phyloP scores from a whole-genome alignment of 2,888 invertebrate genomes.

The Temnothorax rugatulus region DNA sequence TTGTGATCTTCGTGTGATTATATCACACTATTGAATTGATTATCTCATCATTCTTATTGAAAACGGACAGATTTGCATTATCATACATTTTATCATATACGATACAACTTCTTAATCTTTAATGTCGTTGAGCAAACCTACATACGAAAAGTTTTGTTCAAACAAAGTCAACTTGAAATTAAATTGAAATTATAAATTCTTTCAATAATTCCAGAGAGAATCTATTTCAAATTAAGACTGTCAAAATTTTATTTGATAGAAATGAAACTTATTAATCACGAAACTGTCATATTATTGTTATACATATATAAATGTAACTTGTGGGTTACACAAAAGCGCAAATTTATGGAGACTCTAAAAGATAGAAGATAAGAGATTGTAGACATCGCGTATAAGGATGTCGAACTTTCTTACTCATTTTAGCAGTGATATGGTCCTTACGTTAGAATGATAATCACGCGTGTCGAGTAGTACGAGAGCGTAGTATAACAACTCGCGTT shows the following conservation, averaged over 20 bases:
- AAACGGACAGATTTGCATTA: background rate
- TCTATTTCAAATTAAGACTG: background rate
- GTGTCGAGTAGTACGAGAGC: constrained; percentile 56
- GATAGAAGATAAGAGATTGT: background rate
- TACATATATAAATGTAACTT: too few relatives aligned
- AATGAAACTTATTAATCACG: background rate
- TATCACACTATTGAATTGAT: too few relatives aligned
- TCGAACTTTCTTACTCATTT: constrained; percentile 13
- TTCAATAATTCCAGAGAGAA: background rate
- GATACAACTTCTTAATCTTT: background rate
- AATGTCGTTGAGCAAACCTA: background rate
- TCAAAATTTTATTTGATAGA: background rate
- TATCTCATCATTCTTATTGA: background rate
- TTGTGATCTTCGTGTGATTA: too few relatives aligned
- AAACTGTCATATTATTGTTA: background rate
- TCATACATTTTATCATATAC: background rate
- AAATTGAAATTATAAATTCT: background rate
- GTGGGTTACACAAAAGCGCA: background rate
- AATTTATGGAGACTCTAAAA: background rate
- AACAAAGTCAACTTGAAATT: background rate
- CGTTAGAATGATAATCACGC: constrained; percentile 49
- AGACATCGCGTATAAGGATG: constrained; percentile 18
- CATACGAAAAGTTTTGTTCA: background rate
- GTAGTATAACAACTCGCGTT: constrained; percentile 65
- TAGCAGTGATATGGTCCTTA: constrained; percentile 41